A percentile compares a stretch with the other conserved stretches of the same genome.
These are phyloP conservation scores for Xenopus borealis DNA, from an alignment of 2,113 vertebrate species.

Conservation along the genomic window DNA sequence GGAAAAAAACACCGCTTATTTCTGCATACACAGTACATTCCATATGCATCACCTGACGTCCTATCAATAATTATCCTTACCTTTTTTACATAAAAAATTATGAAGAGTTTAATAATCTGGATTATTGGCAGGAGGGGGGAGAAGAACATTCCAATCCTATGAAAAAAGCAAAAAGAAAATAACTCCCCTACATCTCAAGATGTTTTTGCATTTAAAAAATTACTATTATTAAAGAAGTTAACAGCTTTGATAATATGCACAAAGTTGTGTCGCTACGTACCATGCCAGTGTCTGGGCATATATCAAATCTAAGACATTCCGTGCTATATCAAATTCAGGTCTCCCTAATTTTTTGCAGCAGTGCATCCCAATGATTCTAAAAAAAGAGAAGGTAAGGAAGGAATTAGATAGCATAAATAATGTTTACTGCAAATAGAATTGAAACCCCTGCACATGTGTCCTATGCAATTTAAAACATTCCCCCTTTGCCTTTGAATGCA, in stretches of 20 bases:
- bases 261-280: conserved; percentile 59
- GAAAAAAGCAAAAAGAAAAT: conserved; percentile 32
- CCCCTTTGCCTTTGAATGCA: too few species aligned
- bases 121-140: conserved; percentile 87
- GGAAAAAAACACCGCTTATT: background rate
- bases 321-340: conserved; percentile 90
- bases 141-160: conserved; percentile 92
- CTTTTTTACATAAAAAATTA: conserved; percentile 89
- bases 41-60: background rate
- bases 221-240: too few species aligned
- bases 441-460: too few species aligned
- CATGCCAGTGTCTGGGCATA: conserved; percentile 90
- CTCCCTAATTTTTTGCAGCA: conserved; percentile 63
- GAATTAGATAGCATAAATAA: too few species aligned
- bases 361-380: conserved; percentile 78
- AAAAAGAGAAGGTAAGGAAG: background rate
- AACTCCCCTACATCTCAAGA: background rate
- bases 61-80: conserved; percentile 59
- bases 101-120: conserved; percentile 79
- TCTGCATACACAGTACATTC: background rate
- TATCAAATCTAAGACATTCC: conserved; percentile 90
- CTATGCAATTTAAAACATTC: too few species aligned
- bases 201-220: background rate
- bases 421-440: too few species aligned
- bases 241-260: too few species aligned